phyloP scores from a whole-genome alignment of 1,140 invertebrate genomes.

The Drosophila kepulauana region DNA sequence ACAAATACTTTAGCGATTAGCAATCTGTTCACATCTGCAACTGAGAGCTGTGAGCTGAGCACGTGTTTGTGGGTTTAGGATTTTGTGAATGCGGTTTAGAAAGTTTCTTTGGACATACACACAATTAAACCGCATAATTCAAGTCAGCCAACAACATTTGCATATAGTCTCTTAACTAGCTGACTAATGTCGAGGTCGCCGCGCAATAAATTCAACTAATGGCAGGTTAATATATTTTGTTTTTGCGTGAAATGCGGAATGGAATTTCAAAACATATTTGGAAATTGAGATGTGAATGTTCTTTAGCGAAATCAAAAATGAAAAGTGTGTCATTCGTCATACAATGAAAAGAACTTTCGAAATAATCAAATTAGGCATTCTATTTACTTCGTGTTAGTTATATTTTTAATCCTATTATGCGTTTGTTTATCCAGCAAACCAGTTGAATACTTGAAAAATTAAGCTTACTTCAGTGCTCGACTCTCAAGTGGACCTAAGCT shows the following conservation, averaged over 20 bases:
- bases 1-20: conserved; percentile 50
- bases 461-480: conserved; percentile 10
- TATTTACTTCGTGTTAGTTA: neutral
- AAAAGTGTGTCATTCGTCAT: conserved; percentile 15
- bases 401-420: neutral
- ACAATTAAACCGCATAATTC: conserved; percentile 42
- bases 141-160: conserved; percentile 48
- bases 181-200: conserved; percentile 31
- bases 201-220: conserved; percentile 55
- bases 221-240: conserved; percentile 41
- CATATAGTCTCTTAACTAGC: conserved; percentile 24
- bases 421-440: conserved; percentile 2
- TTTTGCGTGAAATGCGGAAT: conserved; percentile 19
- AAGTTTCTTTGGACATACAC: conserved; percentile 55
- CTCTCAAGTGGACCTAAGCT: conserved; percentile 7
- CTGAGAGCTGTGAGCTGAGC: conserved; percentile 47
- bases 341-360: conserved; percentile 1
- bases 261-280: conserved; percentile 15
- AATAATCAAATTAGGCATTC: neutral
- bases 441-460: conserved; percentile 8
- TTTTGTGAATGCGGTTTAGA: conserved; percentile 73
- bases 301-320: neutral
- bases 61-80: conserved; percentile 67
- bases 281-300: conserved; percentile 30
- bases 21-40: conserved; percentile 56